Conservation (phyloP, 2,113 vertebrate genomes). For the Ellobius talpinus region DNA sequence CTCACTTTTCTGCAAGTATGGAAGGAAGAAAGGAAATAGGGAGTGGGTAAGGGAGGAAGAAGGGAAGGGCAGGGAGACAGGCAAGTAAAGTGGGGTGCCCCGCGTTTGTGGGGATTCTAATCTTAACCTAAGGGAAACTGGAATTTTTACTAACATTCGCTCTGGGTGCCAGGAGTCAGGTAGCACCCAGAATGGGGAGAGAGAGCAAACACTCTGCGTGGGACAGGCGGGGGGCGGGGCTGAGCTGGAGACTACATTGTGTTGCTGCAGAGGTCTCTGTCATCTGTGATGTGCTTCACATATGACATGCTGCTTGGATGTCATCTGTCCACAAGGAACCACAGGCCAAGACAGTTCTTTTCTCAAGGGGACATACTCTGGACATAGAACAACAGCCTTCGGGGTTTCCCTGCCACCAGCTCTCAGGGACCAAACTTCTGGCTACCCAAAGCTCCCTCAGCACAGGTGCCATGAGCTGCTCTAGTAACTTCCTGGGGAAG, state of each 20-base stretch:
- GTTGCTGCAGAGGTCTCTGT: not conserved
- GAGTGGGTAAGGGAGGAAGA: accelerated
- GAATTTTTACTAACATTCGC: not conserved
- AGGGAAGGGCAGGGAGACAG: not conserved
- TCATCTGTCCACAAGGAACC: not conserved
- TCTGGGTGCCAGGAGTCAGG: not conserved
- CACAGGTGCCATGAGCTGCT: not conserved
- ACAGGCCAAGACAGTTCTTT: not conserved
- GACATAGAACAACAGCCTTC: not conserved
- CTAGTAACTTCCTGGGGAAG: not conserved
- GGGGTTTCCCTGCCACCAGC: not conserved
- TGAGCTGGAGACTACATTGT: not conserved
- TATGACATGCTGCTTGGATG: not conserved
- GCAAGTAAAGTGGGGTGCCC: not conserved
- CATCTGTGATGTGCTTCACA: not conserved
- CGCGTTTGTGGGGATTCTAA: not conserved
- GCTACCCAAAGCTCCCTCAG: not conserved
- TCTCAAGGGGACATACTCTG: conserved; percentile 4
- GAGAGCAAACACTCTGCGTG: not conserved
- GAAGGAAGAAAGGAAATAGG: no score
- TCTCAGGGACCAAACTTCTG: not conserved
- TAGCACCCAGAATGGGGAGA: not conserved
- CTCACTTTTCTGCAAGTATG: not conserved
- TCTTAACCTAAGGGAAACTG: conserved; percentile 16
- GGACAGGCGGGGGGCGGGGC: not conserved